Base-by-base conservation (phyloP, 2,113 vertebrate genomes). In the Lamprologus sp. region DNA sequence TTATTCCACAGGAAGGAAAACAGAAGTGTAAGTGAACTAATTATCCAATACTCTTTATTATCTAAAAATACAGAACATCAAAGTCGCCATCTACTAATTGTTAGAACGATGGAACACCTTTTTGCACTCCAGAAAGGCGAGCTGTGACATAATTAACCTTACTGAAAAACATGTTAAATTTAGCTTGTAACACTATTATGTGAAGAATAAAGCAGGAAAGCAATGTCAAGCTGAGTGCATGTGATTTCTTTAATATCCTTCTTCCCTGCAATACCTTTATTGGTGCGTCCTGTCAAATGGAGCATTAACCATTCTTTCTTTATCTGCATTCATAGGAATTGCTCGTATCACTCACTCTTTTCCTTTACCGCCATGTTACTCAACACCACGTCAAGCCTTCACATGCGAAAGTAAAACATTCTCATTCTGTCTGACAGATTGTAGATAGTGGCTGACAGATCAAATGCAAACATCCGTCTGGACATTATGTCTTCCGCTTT, bases 331-430 rank as follows among this genome's bases (percentile, higher is more conserved):
- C 84, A 77, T 70, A 28, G 17, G 56, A 87, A 91, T 90, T 81
- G 88, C 75, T 13, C 42, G 42, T 81, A 87, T 88, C 63, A 60
- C 63, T 88, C 70, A 92, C 87, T 84, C 87, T 83, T 92, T 83
- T 85, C 28, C 75, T 89, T 91, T 87, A 89, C 86, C 85, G 86
- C 93, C 85, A 90, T 84, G 92, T 95, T 90, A 92, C 91, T 93
- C 40, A 82, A 68, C 70, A 55, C 33, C 45, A 63, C 91, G 89
- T 92, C 87, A 85, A 88, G 84, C 55, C 83, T 55, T 85, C 86
- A 96, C 96, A 94, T 93, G 85, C 75, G 82, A 94, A 95, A 86
- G 68, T 94, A 92, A 96, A 95, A 96, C 95, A 96, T 93, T 95
- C 73, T 90, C 85, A 91, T 87, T 94, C 89, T 75, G 81, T 84